Percentiles rank a stretch among this genome's conserved stretches.
These are phyloP conservation scores for Psilopsiagon aymara DNA, from an alignment of 2,113 vertebrate genomes.

Conservation along the genomic window DNA sequence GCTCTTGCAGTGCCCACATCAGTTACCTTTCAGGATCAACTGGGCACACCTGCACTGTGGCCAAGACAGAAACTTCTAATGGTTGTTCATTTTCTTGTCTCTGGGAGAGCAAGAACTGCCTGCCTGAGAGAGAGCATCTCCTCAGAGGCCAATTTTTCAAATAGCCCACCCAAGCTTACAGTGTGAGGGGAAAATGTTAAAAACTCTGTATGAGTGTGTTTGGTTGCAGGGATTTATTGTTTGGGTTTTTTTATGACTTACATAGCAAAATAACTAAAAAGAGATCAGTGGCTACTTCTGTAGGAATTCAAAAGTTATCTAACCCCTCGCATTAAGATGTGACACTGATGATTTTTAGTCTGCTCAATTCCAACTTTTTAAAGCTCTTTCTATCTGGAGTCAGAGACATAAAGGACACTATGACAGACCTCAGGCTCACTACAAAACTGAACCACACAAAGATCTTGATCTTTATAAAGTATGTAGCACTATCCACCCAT, in stretches of 20 bases:
- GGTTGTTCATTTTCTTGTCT: neutral
- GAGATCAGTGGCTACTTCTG: neutral
- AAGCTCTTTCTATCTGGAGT: neutral
- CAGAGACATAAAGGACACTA: neutral
- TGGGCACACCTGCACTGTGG: neutral
- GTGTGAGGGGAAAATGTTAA: neutral
- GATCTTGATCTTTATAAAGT: neutral
- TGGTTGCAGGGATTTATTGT: neutral
- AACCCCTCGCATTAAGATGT: neutral
- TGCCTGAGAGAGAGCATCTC: neutral
- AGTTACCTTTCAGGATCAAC: neutral
- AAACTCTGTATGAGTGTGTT: neutral
- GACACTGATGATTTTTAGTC: neutral
- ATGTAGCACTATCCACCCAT: neutral
- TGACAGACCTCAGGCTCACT: neutral
- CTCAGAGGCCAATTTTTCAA: neutral
- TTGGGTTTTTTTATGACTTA: neutral
- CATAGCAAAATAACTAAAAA: neutral
- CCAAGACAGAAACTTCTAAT: neutral
- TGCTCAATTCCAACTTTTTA: neutral
- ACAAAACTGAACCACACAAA: neutral
- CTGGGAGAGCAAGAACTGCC: neutral
- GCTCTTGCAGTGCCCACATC: neutral
- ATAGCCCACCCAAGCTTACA: neutral
- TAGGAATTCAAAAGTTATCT: neutral